Conservation (phyloP, 2,888 invertebrate species). For the Abscondita cerata region DNA sequence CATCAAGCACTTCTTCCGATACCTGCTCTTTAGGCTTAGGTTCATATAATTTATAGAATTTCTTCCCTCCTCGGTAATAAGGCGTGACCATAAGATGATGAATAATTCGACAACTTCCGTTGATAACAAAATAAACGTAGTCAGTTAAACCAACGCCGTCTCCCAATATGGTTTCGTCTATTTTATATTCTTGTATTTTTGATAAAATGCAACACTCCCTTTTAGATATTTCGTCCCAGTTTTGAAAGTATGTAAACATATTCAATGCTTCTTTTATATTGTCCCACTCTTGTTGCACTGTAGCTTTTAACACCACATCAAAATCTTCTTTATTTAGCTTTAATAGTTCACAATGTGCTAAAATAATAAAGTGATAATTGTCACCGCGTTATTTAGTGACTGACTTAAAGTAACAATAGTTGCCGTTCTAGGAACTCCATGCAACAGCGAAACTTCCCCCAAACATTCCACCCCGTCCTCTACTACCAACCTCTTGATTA, state of each 20-base stretch:
- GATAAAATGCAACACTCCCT: conserved; percentile 73
- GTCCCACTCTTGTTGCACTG: conserved; percentile 69
- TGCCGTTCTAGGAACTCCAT: conserved; percentile 66
- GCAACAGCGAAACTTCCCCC: conserved; percentile 72
- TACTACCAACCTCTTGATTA: conserved; percentile 60
- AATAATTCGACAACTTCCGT: conserved; percentile 66
- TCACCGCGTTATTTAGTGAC: conserved; percentile 7
- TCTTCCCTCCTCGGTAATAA: conserved; percentile 53
- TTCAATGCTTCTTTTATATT: conserved; percentile 66
- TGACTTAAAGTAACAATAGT: conserved; percentile 66
- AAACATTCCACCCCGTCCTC: conserved; percentile 68
- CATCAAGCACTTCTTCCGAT: too few relatives aligned
- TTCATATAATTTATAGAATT: conserved; percentile 60
- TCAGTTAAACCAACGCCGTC: conserved; percentile 59
- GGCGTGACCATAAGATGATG: conserved; percentile 63
- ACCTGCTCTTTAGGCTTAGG: too few relatives aligned
- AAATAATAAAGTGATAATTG: conserved; percentile 31
- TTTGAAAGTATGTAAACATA: conserved; percentile 69
- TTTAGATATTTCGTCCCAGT: conserved; percentile 65
- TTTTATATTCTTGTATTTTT: conserved; percentile 64
- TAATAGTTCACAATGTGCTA: conserved; percentile 69
- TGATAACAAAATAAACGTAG: conserved; percentile 63
- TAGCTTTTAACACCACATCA: conserved; percentile 64
- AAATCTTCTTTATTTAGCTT: conserved; percentile 70
- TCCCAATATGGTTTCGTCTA: conserved; percentile 65